Evolutionary conservation across 1,140 invertebrate species (phyloP).

Genomic region (Acromyrmex charruanus): DNA sequence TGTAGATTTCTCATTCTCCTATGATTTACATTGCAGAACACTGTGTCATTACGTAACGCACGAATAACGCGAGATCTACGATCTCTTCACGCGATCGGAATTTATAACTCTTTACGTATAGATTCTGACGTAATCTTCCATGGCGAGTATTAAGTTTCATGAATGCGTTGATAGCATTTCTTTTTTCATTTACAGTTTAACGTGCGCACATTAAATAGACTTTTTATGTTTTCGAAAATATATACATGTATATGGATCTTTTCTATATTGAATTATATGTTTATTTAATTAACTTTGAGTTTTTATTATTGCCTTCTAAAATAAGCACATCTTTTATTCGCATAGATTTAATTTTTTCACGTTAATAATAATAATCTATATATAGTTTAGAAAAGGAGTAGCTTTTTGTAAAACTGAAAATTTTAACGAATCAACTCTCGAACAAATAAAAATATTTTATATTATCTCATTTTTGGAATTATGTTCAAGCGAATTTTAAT

Average conservation of each 20-base stretch:
- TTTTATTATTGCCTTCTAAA: neutral
- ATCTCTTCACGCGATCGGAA: conserved; percentile 40
- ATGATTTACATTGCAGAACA: conserved; percentile 31
- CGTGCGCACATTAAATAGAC: neutral
- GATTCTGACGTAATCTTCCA: conserved; percentile 12
- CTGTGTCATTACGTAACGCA: conserved; percentile 3
- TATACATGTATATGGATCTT: too few species aligned
- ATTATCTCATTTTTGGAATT: neutral
- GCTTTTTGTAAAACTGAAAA: neutral
- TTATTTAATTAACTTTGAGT: neutral
- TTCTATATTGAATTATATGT: neutral
- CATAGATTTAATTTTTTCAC: neutral
- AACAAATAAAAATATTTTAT: neutral
- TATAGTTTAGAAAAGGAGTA: neutral
- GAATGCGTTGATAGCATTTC: neutral
- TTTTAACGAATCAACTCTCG: neutral
- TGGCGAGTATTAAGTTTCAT: neutral
- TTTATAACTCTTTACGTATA: neutral
- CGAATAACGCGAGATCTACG: conserved; percentile 15
- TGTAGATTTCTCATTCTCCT: conserved; percentile 33
- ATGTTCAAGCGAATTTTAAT: conserved; percentile 7
- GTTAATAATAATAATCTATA: neutral
- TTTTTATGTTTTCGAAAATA: neutral
- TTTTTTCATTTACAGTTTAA: neutral
- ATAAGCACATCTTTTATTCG: neutral